A percentile compares a stretch with the other conserved stretches of the same genome.
Conservation (phyloP, 1,140 invertebrate species). For the Achatina immaculata region DNA sequence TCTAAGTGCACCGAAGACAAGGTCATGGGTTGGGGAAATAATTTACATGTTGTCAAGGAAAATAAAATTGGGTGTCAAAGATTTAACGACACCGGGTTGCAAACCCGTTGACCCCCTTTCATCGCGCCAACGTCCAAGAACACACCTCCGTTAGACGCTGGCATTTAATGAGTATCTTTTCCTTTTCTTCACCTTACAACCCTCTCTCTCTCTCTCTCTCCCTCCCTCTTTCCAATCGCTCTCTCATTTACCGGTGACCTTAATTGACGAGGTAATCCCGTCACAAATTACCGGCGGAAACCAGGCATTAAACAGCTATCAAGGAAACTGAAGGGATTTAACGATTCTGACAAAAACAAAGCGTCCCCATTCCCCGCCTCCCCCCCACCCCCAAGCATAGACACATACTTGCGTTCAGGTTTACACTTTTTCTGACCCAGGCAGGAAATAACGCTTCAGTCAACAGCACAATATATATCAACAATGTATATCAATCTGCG, state of each 20-base stretch:
- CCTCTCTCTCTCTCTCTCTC: too few relatives aligned
- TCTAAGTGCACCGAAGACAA: background rate
- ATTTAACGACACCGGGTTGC: background rate
- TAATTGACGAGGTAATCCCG: background rate
- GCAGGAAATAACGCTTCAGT: too few relatives aligned
- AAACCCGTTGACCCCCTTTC: background rate
- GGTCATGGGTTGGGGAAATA: background rate
- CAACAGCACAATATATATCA: too few relatives aligned
- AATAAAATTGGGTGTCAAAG: background rate
- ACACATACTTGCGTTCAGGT: too few relatives aligned
- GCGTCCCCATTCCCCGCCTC: too few relatives aligned
- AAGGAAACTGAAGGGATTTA: background rate
- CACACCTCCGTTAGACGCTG: too few relatives aligned
- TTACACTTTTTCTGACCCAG: too few relatives aligned
- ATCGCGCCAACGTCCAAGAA: background rate
- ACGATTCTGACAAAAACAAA: background rate
- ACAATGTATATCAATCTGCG: too few relatives aligned
- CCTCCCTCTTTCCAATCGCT: too few relatives aligned
- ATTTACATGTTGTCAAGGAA: background rate
- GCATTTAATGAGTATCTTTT: too few relatives aligned
- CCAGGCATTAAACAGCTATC: background rate
- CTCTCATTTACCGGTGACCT: conserved; percentile 3
- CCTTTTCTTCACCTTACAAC: too few relatives aligned
- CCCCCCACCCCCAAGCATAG: too few relatives aligned
- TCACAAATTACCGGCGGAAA: background rate